Conservation (phyloP, 2,113 vertebrate species). For the Hemicordylus capensis region DNA sequence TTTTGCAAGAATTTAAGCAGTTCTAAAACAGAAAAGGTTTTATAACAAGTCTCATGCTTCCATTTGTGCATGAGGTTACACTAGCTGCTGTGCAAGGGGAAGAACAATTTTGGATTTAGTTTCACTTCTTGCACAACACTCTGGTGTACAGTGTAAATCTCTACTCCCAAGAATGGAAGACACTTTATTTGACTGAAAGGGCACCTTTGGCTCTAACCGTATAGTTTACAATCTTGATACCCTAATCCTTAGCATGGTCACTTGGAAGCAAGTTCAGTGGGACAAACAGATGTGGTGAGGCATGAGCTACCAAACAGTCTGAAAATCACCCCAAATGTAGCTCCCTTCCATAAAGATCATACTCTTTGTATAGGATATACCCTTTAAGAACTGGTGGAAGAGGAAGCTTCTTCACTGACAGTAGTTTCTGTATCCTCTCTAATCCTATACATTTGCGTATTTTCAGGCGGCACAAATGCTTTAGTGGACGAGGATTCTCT, state of each 20-base stretch:
- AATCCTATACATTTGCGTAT: constrained; percentile 82
- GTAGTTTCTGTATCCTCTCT: constrained; percentile 71
- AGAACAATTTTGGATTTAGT: neutral
- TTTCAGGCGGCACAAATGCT: constrained; percentile 84
- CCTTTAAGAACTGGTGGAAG: constrained; percentile 80
- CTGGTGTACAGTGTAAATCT: neutral
- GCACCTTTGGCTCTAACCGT: neutral
- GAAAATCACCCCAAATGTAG: constrained; percentile 60
- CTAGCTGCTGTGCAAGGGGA: neutral
- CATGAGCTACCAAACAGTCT: neutral
- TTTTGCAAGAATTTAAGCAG: neutral
- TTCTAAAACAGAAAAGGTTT: too few relatives aligned
- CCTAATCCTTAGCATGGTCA: neutral
- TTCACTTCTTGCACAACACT: neutral
- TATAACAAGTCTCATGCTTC: neutral
- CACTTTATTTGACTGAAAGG: neutral
- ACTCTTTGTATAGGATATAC: constrained; percentile 86
- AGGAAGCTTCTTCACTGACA: constrained; percentile 70
- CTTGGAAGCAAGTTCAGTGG: neutral
- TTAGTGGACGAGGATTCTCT: constrained; percentile 85
- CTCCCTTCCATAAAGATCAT: constrained; percentile 80
- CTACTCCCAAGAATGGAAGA: neutral
- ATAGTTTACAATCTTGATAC: neutral
- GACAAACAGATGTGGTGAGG: neutral
- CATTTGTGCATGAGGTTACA: neutral